phyloP scores from a whole-genome alignment of 2,113 vertebrate genomes.

The Ahaetulla prasina region DNA sequence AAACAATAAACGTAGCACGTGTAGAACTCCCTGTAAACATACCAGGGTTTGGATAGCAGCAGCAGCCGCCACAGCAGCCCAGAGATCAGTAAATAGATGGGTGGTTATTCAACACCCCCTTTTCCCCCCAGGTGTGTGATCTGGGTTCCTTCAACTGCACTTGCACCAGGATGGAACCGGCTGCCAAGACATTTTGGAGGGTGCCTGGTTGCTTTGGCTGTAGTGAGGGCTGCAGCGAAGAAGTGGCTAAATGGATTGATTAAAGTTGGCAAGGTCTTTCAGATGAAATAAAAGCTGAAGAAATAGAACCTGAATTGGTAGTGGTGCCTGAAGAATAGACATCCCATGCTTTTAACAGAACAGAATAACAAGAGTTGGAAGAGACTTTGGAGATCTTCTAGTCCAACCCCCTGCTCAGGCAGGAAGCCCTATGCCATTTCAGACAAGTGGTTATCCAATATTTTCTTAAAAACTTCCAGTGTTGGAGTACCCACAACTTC shows the following conservation, averaged over 20 bases:
- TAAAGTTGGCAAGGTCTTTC: background rate
- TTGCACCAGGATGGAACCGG: background rate
- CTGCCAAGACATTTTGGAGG: background rate
- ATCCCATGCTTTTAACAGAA: background rate
- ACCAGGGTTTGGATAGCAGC: background rate
- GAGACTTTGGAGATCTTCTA: background rate
- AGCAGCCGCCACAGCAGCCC: background rate
- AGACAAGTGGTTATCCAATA: background rate
- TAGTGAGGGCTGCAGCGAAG: background rate
- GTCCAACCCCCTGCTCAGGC: background rate
- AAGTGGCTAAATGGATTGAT: background rate
- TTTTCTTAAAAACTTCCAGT: background rate
- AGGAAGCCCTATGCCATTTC: no score
- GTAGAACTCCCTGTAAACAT: background rate
- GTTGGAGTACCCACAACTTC: background rate
- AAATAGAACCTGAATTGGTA: background rate
- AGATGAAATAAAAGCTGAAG: background rate
- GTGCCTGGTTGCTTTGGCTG: background rate
- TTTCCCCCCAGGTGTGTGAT: background rate
- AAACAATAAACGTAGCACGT: background rate
- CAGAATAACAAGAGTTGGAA: background rate
- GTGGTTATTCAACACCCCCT: background rate
- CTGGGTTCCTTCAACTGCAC: background rate
- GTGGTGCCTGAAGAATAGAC: background rate
- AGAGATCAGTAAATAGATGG: background rate